Percentiles rank a stretch among this genome's conserved stretches.
These are phyloP conservation scores for Ellobius talpinus DNA, from an alignment of 2,113 vertebrate species.

Conservation along the genomic window DNA sequence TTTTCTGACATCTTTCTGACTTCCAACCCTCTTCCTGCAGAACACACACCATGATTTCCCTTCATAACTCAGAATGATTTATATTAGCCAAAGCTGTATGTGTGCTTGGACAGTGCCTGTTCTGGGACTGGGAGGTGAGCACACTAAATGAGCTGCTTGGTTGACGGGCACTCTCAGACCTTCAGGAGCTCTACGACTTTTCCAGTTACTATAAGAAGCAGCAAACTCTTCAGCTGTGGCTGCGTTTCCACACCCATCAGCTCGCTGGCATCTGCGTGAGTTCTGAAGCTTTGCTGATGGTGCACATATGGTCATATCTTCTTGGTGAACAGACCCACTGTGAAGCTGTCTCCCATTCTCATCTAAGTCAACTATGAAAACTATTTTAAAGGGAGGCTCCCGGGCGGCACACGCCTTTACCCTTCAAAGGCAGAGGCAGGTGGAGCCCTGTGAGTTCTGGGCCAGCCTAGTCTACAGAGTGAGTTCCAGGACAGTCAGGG, in stretches of 20 bases:
- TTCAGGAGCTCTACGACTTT: too few relatives aligned
- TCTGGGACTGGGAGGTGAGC: not conserved
- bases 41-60: not conserved
- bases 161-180: not conserved
- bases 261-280: accelerated
- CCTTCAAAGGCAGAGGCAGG: not conserved
- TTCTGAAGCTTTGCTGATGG: not conserved
- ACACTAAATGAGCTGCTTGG: not conserved
- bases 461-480: not conserved
- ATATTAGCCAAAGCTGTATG: not conserved
- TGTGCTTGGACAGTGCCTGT: not conserved
- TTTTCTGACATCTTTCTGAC: not conserved
- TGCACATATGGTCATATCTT: not conserved
- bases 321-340: not conserved
- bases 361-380: not conserved
- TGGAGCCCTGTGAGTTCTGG: not conserved
- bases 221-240: not conserved
- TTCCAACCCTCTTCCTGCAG: not conserved
- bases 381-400: not conserved
- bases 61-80: not conserved
- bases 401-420: not conserved
- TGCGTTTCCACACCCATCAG: too few relatives aligned
- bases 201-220: not conserved
- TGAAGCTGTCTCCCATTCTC: not conserved
- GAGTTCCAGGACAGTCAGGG: not conserved